Percentiles rank a stretch among this genome's conserved stretches.
Evolutionary conservation across 2,113 vertebrate species (phyloP).

Genomic region (Lepisosteus osseus): DNA sequence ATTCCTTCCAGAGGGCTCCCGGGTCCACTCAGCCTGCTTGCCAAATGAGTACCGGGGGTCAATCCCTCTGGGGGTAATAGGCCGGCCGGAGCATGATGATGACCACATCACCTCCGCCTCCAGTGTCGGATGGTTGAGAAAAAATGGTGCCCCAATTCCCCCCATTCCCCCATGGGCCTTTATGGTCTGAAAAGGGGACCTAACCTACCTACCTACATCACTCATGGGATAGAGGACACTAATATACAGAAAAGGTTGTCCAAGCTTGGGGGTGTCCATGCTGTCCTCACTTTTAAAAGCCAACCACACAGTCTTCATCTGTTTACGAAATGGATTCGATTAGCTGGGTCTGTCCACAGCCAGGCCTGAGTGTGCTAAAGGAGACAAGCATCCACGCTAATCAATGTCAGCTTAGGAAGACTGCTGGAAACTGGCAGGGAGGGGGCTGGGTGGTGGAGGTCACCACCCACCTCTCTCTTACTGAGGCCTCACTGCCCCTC

Average conservation of each 20-base stretch:
- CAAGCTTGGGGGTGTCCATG: neutral
- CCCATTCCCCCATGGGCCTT: neutral
- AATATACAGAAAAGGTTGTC: too few relatives aligned
- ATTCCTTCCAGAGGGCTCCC: too few relatives aligned
- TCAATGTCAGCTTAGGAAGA: conserved; percentile 19
- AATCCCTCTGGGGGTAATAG: too few relatives aligned
- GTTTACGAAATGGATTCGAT: conserved; percentile 27
- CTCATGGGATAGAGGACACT: too few relatives aligned
- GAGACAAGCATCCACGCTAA: conserved; percentile 15
- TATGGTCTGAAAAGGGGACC: too few relatives aligned
- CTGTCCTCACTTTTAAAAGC: too few relatives aligned
- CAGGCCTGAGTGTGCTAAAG: conserved; percentile 10
- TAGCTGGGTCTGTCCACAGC: conserved; percentile 12
- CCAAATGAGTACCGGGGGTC: too few relatives aligned
- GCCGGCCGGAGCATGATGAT: too few relatives aligned
- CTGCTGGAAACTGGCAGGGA: neutral
- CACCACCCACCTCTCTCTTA: conserved; percentile 9
- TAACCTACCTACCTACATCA: neutral
- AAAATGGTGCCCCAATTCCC: neutral
- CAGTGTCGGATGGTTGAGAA: too few relatives aligned
- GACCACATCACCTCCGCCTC: too few relatives aligned
- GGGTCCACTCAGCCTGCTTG: too few relatives aligned
- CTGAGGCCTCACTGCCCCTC: neutral
- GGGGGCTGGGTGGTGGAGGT: neutral
- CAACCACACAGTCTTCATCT: neutral